phyloP scores from a whole-genome alignment of 2,888 invertebrate genomes.

The Caenorhabditis zanzibari region DNA sequence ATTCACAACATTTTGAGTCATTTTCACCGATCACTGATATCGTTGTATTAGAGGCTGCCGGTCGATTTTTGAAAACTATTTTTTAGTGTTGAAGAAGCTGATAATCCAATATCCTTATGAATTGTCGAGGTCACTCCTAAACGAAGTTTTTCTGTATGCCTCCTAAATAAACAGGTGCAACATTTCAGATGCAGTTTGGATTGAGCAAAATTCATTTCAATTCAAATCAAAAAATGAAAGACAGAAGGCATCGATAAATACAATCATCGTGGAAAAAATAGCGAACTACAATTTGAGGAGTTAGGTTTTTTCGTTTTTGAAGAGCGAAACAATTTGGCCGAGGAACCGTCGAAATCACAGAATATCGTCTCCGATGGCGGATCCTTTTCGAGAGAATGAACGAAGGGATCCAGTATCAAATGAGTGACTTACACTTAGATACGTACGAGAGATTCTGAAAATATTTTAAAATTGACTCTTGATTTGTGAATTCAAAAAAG shows the following conservation, averaged over 20 bases:
- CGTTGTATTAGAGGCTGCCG: no score
- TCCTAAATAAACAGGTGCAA: neutral
- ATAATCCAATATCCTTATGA: no score
- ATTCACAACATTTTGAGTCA: no score
- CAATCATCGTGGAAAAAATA: conserved; percentile 20
- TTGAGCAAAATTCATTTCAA: conserved; percentile 53
- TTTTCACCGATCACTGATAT: no score
- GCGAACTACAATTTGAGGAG: conserved; percentile 32
- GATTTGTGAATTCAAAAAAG: conserved; percentile 2
- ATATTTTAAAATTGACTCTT: neutral
- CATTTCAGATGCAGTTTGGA: neutral
- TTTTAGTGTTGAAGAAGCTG: no score
- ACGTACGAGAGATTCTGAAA: conserved; percentile 75
- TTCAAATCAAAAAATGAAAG: conserved; percentile 32
- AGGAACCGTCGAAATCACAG: conserved; percentile 64
- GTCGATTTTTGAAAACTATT: no score
- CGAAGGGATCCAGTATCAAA: conserved; percentile 82
- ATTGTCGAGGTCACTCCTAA: no score
- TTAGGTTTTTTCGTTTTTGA: conserved; percentile 21
- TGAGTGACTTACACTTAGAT: conserved; percentile 80
- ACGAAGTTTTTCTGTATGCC: no score
- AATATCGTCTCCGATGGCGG: conserved; percentile 71
- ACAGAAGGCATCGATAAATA: conserved; percentile 49
- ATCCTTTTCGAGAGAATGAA: conserved; percentile 80
- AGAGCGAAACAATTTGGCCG: conserved; percentile 41